Conservation (phyloP, 2,888 invertebrate species). For the Microctonus aethiopoides region DNA sequence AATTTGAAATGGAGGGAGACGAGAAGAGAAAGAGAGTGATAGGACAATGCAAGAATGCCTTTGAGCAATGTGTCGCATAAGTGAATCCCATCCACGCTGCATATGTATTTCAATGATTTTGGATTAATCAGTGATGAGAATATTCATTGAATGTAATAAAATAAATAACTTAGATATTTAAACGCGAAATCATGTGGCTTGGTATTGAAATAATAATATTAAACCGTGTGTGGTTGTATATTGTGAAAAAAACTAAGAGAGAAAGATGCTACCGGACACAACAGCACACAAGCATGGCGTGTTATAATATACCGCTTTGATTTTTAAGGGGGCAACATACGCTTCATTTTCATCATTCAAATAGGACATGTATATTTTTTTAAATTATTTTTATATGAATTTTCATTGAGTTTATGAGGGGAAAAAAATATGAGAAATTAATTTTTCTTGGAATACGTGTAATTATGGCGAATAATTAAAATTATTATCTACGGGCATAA, state of each 20-base stretch:
- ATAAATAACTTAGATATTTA: not conserved
- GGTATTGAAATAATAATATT: conserved; percentile 34
- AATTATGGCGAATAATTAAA: too few species aligned
- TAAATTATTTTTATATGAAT: too few species aligned
- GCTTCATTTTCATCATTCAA: not conserved
- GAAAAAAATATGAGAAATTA: too few species aligned
- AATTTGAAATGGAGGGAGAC: not conserved
- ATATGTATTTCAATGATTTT: not conserved
- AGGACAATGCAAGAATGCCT: not conserved
- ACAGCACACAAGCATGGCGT: conserved; percentile 1
- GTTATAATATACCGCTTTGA: not conserved
- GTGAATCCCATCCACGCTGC: not conserved
- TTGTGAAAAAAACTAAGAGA: conserved; percentile 39
- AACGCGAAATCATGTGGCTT: conserved; percentile 42
- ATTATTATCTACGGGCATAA: too few species aligned
- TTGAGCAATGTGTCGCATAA: not conserved
- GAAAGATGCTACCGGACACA: conserved; percentile 1
- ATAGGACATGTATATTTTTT: too few species aligned
- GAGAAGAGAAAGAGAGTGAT: not conserved
- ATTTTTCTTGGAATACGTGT: too few species aligned
- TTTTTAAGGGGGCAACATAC: not conserved
- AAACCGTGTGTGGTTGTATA: conserved; percentile 46
- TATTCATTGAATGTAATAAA: too few species aligned
- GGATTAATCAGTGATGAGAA: not conserved
- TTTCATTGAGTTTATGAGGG: too few species aligned